Base-by-base conservation (phyloP, 1,140 invertebrate species). In the Diuraphis noxia region DNA sequence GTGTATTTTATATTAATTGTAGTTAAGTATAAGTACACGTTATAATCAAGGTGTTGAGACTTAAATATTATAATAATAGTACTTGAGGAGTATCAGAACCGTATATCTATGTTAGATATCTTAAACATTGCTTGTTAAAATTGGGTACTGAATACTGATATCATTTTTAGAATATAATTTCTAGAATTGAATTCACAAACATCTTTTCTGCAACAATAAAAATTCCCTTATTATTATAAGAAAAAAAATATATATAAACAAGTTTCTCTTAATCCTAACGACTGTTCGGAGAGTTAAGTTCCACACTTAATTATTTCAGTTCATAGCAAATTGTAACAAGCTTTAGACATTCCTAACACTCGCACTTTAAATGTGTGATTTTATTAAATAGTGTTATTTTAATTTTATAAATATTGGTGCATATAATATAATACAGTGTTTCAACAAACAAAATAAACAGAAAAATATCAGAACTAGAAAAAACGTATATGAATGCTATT, bases 261-360 rank as follows among this genome's bases (percentile, higher is more conserved):
- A 56, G n/a, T n/a, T 86, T 87, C 85, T 40, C 36, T 87, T 56
- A 19, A 87, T 25, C 36, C 46, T 38, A 82, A 92, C 34, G 63
- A 84, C 36, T 89, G 4, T 89, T 38, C 41, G 41, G 52, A 38
- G 91, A 91, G 9, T 85, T 34, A 90, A 90, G 77, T 79, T 81
- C 13, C 43, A 90, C 63, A 38, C 88, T 81, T 79, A 77, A 89
- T 77, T 89, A 79, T 79, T 90, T 41, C 43, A 81, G 77, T 90
- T 90, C 41, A 72, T 72, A 79, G 79, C 88, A 90, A 90, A 79
- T 81, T 90, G 8, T 90, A 81, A 38, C 4, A 81, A 77, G 41
- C 34, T 82, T 43, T 82, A 87, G 79, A 92, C 88, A 21, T 89
- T 86, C 19, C 21, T 52, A 92, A 90, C 56, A 92, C 17, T 87